phyloP scores from a whole-genome alignment of 2,888 invertebrate genomes.

The Baccha elongata region DNA sequence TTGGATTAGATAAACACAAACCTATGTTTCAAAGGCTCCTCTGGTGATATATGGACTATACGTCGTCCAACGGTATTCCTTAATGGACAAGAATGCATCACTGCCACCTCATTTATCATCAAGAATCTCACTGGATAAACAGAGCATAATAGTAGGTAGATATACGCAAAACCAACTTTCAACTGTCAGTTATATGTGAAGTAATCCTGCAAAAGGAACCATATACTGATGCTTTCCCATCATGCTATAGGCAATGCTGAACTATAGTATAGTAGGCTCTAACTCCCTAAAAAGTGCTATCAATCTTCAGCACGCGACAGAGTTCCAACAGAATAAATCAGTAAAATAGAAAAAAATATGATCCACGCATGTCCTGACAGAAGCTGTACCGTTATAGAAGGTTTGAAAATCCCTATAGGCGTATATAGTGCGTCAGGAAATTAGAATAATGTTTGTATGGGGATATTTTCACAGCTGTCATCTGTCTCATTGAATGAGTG shows the following conservation, averaged over 20 bases:
- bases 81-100: constrained; percentile 55
- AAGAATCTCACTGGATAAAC: constrained; percentile 15
- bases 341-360: constrained; percentile 64
- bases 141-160: background rate
- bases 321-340: constrained; percentile 67
- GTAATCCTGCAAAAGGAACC: constrained; percentile 45
- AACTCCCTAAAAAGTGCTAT: constrained; percentile 45
- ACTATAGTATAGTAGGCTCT: constrained; percentile 5
- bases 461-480: constrained; percentile 73
- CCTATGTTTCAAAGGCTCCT: constrained; percentile 24
- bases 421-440: constrained; percentile 30
- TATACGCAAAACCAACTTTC: constrained; percentile 7
- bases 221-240: background rate
- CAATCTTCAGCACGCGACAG: constrained; percentile 70
- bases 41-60: constrained; percentile 21
- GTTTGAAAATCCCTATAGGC: constrained; percentile 26
- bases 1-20: constrained; percentile 37
- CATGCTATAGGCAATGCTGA: background rate
- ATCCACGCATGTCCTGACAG: constrained; percentile 69
- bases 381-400: constrained; percentile 25
- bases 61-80: constrained; percentile 51
- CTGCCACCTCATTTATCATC: constrained; percentile 64
- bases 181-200: constrained; percentile 40
- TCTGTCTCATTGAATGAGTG: constrained; percentile 65
- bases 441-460: constrained; percentile 47